Evolutionary conservation across 2,797 vertebrate genomes (phyloP), one percentile per base, ranked within the genome.

Genomic region (Lateolabrax maculatus): DNA sequence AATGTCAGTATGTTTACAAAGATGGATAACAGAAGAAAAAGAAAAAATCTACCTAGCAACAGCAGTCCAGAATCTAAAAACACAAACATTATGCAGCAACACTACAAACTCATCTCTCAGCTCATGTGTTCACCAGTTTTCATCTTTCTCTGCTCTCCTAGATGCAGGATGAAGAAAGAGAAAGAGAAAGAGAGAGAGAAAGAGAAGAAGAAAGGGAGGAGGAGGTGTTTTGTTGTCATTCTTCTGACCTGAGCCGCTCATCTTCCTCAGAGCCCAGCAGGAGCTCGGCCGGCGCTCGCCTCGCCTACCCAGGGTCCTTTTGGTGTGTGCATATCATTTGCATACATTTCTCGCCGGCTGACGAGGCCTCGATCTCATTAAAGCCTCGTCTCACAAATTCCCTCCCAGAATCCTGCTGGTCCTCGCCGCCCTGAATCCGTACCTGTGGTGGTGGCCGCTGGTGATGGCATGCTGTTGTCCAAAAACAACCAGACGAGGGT

Each of bases 291-390:
- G 84, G 76, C 84, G 83, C 84, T 87, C 81, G 89, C 93, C 90
- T 94, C 62, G 80, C 81, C 87, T 86, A 82, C 80, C 91, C 91
- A 80, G 85, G 80, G 69, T 93, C 85, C 87, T 92, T 89, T 96
- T 96, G 97, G 96, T 96, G 96, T 96, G 95, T 96, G 97, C 97
- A 99, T 99, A 95, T 98, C 95, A 98, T 99, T 98, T 98, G 96
- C 98, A 99, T 99, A 95, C 94, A 97, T 98, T 97, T 96, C 93
- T 96, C 93, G 94, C 96, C 92, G 55, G 95, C 96, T 94, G 96
- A 96, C 94, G 95, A 96, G 96, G 96, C 96, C 96, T 96, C 94
- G 92, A 80, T 95, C 95, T 97, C 96, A 97, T 98, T 97, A 97
- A 96, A 96, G 95, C 95, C 95, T 96, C 95, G 92, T 96, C 96